These are phyloP conservation scores for Ormyrus labotus DNA, from an alignment of 2,888 invertebrate genomes.

Conservation along the genomic window DNA sequence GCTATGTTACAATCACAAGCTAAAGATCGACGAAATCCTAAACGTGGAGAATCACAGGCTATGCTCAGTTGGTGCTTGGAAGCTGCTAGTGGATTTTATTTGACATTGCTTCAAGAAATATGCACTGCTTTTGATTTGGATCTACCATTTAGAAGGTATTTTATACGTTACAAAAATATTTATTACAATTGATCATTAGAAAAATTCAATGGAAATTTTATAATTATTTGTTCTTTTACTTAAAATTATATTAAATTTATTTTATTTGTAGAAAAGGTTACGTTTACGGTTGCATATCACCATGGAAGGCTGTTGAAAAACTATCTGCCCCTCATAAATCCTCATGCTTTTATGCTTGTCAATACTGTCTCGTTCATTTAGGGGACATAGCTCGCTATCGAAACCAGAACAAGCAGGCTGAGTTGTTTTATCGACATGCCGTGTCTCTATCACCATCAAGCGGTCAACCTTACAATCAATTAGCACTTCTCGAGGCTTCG, in stretches of 20 bases:
- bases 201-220: neutral
- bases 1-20: conserved; percentile 85
- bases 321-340: conserved; percentile 79
- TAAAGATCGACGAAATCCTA: conserved; percentile 88
- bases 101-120: conserved; percentile 87
- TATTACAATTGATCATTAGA: neutral
- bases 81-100: conserved; percentile 90
- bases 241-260: no score
- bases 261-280: conserved; percentile 73
- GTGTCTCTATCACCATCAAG: conserved; percentile 84
- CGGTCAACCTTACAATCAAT: conserved; percentile 93
- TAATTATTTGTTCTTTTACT: neutral
- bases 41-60: conserved; percentile 85
- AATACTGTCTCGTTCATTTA: conserved; percentile 92
- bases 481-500: conserved; percentile 88
- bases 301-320: conserved; percentile 74
- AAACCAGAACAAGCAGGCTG: conserved; percentile 88
- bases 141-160: conserved; percentile 82
- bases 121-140: conserved; percentile 89
- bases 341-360: conserved; percentile 90
- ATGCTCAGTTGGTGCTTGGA: conserved; percentile 88
- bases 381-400: conserved; percentile 92
- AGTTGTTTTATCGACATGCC: conserved; percentile 90
- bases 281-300: conserved; percentile 75
- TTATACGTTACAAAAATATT: neutral